Base-by-base conservation (phyloP, 2,113 vertebrate genomes). In the Mungos mungo region DNA sequence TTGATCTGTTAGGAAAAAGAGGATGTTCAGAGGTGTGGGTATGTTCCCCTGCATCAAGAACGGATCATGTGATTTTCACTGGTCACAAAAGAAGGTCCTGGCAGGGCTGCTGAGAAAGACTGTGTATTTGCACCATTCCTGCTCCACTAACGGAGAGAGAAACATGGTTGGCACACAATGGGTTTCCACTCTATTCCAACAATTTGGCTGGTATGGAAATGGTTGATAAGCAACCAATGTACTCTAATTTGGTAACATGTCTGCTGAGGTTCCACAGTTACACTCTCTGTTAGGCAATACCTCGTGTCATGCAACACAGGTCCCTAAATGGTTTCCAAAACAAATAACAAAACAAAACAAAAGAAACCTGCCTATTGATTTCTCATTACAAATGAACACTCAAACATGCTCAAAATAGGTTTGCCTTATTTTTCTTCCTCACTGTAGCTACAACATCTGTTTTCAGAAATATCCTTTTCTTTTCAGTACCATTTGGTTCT, bases 181-280 rank as follows among this genome's bases (percentile, higher is more conserved):
- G 12, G 15, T 85, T 93, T 94, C 76, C 88, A 72, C 90, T 97
- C 74, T 96, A 69, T 21, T 98, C 90, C 82, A 76, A 95, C 79
- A 89, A 90, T 93, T 47, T 96, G 35, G 16, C 68, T 93, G 7
- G 35, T 80, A 12, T 85, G 5, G 33, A 47, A 82, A 96, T 76
- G 93, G 74, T 35, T 50, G 77, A 38, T 69, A 93, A 98, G 84
- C 2, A 60, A 16, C 21, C 77, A 92, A 31, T 9, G 60, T 69
- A n/a, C 87, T 97, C 45, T 90, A 95, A 2, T 92, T 96, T 69
- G 68, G 29, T 88, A 90, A 95, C 14, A 11, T 82, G n/a, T 92
- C 69, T 93, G 15, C 33, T 79, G 72, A 98, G 47, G 11, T 14
- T 92, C 15, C 93, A 4, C 16, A 45, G 3, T 80, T 96, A 23